phyloP scores from a whole-genome alignment of 1,140 invertebrate genomes.

The Octopus sinensis region DNA sequence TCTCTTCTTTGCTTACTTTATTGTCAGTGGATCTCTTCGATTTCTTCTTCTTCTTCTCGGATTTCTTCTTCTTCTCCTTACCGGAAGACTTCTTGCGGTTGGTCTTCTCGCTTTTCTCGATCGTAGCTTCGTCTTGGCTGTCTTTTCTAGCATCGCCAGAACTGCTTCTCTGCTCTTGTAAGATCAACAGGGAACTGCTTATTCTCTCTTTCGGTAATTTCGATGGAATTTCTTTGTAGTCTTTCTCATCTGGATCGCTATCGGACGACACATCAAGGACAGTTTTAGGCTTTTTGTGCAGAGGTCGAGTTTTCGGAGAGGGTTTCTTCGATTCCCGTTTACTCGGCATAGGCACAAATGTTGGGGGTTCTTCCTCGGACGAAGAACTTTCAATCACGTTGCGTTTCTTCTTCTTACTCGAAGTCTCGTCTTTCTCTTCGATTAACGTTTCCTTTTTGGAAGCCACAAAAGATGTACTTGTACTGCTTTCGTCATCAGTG shows the following conservation, averaged over 20 bases:
- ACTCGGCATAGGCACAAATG: background rate
- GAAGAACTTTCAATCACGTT: conserved; percentile 31
- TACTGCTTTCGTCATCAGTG: conserved; percentile 31
- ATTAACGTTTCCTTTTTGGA: conserved; percentile 19
- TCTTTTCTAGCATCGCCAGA: background rate
- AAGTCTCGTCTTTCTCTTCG: conserved; percentile 29
- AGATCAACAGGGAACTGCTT: background rate
- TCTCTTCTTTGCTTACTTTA: background rate
- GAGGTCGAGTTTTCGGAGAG: conserved; percentile 11
- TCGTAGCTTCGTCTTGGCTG: background rate
- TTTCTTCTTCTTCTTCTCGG: conserved; percentile 28
- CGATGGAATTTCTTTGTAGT: background rate
- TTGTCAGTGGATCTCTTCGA: background rate
- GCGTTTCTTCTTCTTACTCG: conserved; percentile 39
- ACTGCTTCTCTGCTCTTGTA: background rate
- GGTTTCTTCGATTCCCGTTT: conserved; percentile 10
- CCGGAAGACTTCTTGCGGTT: conserved; percentile 24
- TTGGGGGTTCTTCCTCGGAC: background rate
- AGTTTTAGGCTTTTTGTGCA: conserved; percentile 27
- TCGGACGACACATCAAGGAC: conserved; percentile 39
- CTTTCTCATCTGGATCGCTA: conserved; percentile 33
- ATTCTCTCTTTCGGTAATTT: background rate
- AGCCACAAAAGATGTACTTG: conserved; percentile 1
- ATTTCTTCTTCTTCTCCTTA: conserved; percentile 22
- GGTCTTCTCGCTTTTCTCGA: conserved; percentile 11